Conservation (phyloP, 2,113 vertebrate genomes). For the Isichthys henryi region DNA sequence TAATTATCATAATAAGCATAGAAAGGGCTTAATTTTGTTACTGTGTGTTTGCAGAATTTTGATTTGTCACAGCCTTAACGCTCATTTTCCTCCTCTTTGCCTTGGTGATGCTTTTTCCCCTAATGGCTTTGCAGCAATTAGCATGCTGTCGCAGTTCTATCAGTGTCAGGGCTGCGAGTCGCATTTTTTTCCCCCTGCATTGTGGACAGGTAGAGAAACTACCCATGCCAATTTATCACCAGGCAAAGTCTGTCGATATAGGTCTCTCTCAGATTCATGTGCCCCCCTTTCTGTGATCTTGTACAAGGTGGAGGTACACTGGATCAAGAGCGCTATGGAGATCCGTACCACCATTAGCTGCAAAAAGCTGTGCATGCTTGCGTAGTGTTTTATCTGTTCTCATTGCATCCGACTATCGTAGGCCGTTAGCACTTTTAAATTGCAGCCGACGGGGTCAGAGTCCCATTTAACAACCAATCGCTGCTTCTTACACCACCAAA, state of each 20-base stretch:
- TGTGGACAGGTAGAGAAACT: not conserved
- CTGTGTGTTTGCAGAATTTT: not conserved
- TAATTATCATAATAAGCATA: not conserved
- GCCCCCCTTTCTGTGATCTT: not conserved
- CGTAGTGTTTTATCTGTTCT: not conserved
- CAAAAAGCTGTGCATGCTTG: not conserved
- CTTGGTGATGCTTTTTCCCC: not conserved
- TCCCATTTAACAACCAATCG: not conserved
- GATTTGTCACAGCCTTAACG: not conserved
- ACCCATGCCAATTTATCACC: not conserved
- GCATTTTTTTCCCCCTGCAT: not conserved
- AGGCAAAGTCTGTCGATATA: not conserved
- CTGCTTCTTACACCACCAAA: too few species aligned
- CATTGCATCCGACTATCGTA: not conserved
- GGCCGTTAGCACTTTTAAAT: not conserved
- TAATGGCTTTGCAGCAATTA: not conserved
- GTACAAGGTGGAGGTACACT: not conserved
- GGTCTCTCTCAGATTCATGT: not conserved
- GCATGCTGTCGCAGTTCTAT: not conserved
- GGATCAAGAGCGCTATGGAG: not conserved
- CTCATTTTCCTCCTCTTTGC: not conserved
- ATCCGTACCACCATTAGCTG: not conserved
- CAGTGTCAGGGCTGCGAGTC: not conserved
- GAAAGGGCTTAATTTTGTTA: not conserved
- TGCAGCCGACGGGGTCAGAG: not conserved